A percentile compares a stretch with the other conserved stretches of the same genome.
These are phyloP conservation scores for Thamnophis elegans DNA, from an alignment of 2,797 vertebrate species.

Conservation along the genomic window DNA sequence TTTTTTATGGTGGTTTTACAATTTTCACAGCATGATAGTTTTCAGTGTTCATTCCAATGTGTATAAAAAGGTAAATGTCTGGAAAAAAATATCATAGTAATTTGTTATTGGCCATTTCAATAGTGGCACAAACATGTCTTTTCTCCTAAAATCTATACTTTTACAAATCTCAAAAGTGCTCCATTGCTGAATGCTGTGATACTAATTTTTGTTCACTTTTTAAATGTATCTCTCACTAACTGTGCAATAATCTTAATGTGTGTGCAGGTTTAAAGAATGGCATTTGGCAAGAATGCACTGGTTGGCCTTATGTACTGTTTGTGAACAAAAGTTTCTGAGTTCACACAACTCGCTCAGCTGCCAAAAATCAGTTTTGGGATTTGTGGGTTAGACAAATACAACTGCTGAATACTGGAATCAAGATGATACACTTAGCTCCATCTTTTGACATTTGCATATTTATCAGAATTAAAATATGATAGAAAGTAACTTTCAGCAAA, in stretches of 20 bases:
- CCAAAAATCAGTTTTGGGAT: not conserved
- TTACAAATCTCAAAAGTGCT: not conserved
- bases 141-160: not conserved
- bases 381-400: not conserved
- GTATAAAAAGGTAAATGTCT: conserved; percentile 17
- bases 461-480: not conserved
- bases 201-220: not conserved
- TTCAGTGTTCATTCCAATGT: not conserved
- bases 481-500: not conserved
- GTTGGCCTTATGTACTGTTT: not conserved
- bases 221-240: not conserved
- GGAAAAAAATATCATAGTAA: not conserved
- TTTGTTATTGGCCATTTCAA: not conserved
- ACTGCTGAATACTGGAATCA: not conserved
- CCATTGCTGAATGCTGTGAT: not conserved
- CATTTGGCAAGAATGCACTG: not conserved
- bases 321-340: not conserved
- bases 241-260: not conserved
- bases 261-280: not conserved
- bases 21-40: not conserved
- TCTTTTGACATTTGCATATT: not conserved
- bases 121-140: not conserved
- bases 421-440: not conserved
- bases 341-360: not conserved
- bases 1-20: not conserved